phyloP scores from a whole-genome alignment of 2,888 invertebrate species.

The Tribolium freemani region DNA sequence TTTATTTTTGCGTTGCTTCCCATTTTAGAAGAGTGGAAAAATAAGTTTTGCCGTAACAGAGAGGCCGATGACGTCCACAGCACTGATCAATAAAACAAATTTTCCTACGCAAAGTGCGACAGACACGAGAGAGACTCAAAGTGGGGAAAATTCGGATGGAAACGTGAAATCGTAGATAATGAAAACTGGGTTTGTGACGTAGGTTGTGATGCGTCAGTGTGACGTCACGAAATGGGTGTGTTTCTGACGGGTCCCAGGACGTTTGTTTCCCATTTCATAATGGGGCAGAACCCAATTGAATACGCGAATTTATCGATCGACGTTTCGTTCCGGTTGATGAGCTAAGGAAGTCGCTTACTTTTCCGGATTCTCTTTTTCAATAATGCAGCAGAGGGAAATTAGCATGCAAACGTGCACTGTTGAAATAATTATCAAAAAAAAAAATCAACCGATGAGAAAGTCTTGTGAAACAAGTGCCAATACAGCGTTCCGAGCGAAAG shows the following conservation, averaged over 20 bases:
- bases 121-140: slow-evolving; percentile 28
- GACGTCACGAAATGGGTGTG: slow-evolving; percentile 19
- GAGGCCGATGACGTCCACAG: slow-evolving; percentile 21
- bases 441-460: too few relatives aligned
- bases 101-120: slow-evolving; percentile 35
- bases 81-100: slow-evolving; percentile 32
- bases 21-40: neutral
- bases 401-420: slow-evolving; percentile 12
- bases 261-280: slow-evolving; percentile 6
- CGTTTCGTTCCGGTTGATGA: slow-evolving; percentile 11
- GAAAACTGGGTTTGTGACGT: slow-evolving; percentile 24
- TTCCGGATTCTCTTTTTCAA: slow-evolving; percentile 26
- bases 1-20: neutral
- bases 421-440: too few relatives aligned
- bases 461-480: too few relatives aligned
- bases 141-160: slow-evolving; percentile 1
- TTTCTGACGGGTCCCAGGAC: slow-evolving; percentile 16
- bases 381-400: slow-evolving; percentile 19
- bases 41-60: neutral
- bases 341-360: slow-evolving; percentile 28
- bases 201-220: slow-evolving; percentile 27
- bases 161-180: slow-evolving; percentile 21
- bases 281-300: slow-evolving; percentile 1
- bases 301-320: slow-evolving; percentile 18
- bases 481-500: neutral